phyloP scores from a whole-genome alignment of 2,113 vertebrate species.

The Chinchilla lanigera region DNA sequence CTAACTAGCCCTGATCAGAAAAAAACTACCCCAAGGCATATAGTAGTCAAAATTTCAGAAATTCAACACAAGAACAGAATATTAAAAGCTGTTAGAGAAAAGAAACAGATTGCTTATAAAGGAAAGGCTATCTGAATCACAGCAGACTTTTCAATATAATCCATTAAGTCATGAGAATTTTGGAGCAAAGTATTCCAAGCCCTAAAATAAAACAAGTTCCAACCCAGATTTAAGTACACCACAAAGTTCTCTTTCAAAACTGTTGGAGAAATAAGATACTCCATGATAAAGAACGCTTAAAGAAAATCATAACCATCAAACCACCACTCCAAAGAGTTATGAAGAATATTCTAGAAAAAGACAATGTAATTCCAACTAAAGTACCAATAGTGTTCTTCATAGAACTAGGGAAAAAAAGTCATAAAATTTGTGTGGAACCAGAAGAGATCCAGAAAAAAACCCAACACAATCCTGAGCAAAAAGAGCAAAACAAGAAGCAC shows the following conservation, averaged over 20 bases:
- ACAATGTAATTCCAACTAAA: background rate
- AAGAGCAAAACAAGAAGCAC: background rate
- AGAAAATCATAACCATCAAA: background rate
- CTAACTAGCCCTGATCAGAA: background rate
- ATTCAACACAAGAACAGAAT: background rate
- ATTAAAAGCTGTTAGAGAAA: background rate
- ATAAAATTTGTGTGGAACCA: background rate
- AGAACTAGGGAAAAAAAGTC: background rate
- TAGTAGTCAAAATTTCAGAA: background rate
- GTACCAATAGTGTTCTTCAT: background rate
- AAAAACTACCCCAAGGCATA: background rate
- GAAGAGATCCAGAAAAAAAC: background rate
- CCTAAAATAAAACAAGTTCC: background rate
- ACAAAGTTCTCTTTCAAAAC: background rate
- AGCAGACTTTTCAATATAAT: background rate
- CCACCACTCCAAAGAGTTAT: background rate
- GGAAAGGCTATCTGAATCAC: background rate
- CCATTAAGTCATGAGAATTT: background rate
- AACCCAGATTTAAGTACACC: background rate
- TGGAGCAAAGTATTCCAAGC: background rate
- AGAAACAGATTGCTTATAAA: background rate
- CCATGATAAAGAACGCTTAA: background rate
- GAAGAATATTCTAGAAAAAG: background rate
- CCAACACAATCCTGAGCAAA: background rate
- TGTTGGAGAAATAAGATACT: background rate